Conservation (phyloP, 1,140 invertebrate species). For the Cephus cinctus region DNA sequence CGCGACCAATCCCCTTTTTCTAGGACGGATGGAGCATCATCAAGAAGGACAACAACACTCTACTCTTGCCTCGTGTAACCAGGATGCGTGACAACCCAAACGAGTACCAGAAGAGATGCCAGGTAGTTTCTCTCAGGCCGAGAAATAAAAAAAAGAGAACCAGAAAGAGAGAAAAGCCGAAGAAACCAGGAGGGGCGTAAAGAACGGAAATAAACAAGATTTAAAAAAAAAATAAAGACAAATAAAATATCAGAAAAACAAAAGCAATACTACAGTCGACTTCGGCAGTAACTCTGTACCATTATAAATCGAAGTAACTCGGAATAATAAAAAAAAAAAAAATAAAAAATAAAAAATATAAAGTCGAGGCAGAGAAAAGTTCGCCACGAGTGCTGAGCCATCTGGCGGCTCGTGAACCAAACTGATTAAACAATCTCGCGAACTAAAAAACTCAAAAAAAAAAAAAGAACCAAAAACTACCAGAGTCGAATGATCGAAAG, state of each 20-base stretch:
- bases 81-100: background rate
- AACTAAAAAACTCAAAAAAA: no score
- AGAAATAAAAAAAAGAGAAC: background rate
- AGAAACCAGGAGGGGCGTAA: background rate
- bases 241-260: background rate
- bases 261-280: background rate
- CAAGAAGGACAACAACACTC: background rate
- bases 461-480: no score
- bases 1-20: conserved; percentile 2
- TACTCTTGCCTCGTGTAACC: no score
- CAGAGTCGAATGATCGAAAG: no score
- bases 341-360: background rate
- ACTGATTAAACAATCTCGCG: no score
- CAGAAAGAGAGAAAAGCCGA: background rate
- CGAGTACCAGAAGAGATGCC: background rate
- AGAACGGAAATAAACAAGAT: background rate
- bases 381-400: no score
- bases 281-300: background rate
- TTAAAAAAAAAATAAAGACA: background rate
- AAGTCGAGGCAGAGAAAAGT: background rate
- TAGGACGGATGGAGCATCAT: no score
- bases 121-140: background rate
- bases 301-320: background rate
- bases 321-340: background rate
- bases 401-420: no score